Conservation (phyloP, 1,140 invertebrate species). For the Cheumatopsyche charites region DNA sequence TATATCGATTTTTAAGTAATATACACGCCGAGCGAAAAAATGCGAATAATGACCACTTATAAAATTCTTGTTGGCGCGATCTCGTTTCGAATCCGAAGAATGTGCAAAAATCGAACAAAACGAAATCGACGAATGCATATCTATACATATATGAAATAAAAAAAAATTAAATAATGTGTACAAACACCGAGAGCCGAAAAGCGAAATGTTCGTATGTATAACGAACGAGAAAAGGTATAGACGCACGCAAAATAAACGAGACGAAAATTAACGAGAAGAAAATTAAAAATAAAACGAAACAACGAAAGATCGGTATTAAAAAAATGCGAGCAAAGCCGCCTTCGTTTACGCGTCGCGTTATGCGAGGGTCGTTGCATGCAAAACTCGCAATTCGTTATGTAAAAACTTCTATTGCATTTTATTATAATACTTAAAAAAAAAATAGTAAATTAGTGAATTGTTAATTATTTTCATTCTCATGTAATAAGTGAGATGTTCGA, state of each 20-base stretch:
- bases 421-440: no score
- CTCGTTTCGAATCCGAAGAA: constrained; percentile 39
- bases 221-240: neutral
- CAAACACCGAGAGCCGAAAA: neutral
- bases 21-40: neutral
- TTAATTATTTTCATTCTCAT: no score
- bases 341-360: no score
- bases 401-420: no score
- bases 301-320: no score
- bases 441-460: no score
- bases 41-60: constrained; percentile 27
- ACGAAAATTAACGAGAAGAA: constrained; percentile 13
- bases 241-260: constrained; percentile 7
- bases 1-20: constrained; percentile 24
- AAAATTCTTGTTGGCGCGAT: constrained; percentile 23
- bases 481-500: no score
- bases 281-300: constrained; percentile 3
- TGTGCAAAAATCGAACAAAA: constrained; percentile 18
- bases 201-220: constrained; percentile 2
- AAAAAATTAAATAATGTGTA: neutral
- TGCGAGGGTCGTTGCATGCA: no score
- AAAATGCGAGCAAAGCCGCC: no score
- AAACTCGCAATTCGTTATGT: no score
- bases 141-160: neutral
- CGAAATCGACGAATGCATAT: no score